Evolutionary conservation across 2,888 invertebrate genomes (phyloP).

Genomic region (Yponomeuta plumbellus): DNA sequence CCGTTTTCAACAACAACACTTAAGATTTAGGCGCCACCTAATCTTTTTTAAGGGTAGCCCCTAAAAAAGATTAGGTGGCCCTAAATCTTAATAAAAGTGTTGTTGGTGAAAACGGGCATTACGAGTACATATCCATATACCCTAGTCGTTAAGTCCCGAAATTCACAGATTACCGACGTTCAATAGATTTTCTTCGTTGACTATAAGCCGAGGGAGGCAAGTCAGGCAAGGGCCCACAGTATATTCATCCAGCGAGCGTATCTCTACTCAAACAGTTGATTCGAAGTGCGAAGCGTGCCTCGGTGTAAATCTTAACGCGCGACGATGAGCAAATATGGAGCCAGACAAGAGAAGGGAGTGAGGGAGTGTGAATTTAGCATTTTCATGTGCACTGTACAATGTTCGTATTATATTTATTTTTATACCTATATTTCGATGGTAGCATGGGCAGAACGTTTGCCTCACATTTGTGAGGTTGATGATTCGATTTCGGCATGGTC

Average conservation of each 20-base stretch:
- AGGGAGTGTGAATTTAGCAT: background rate
- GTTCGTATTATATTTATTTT: background rate
- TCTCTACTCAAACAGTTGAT: constrained; percentile 75
- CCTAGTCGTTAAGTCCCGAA: too few relatives aligned
- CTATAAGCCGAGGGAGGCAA: background rate
- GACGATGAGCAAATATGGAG: constrained; percentile 60
- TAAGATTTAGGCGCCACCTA: too few relatives aligned
- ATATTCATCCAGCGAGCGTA: constrained; percentile 61
- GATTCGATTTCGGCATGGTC: too few relatives aligned
- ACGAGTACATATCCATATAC: too few relatives aligned
- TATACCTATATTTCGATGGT: background rate
- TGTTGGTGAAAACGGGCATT: too few relatives aligned
- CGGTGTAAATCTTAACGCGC: constrained; percentile 52
- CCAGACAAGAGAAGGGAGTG: constrained; percentile 1
- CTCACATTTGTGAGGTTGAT: too few relatives aligned
- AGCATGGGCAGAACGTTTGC: too few relatives aligned
- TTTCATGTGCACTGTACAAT: background rate
- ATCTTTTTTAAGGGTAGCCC: too few relatives aligned
- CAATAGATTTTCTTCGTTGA: background rate
- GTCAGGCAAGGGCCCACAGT: constrained; percentile 39
- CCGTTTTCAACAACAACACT: too few relatives aligned
- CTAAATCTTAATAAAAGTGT: too few relatives aligned
- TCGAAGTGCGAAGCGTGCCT: constrained; percentile 50
- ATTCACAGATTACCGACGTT: too few relatives aligned
- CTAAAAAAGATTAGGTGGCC: too few relatives aligned